Evolutionary conservation across 2,797 vertebrate species (phyloP).

Genomic region (Synaphobranchus kaupii): DNA sequence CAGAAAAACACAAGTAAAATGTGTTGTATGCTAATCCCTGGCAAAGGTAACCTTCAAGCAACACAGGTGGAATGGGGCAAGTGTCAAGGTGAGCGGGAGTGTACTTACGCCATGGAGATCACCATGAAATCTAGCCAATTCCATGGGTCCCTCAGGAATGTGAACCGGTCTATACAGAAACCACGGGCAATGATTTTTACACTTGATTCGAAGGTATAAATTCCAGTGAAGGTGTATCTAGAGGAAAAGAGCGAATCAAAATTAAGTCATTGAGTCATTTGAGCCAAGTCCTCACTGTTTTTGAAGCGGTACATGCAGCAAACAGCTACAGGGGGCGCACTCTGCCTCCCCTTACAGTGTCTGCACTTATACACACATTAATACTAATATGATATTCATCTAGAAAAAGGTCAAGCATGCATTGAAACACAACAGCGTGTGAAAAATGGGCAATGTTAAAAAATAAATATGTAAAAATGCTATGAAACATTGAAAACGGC

Average conservation of each 20-base stretch:
- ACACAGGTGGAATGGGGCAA: not conserved
- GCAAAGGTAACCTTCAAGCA: not conserved
- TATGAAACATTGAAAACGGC: not conserved
- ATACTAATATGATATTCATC: not conserved
- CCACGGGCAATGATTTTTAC: conserved; percentile 97
- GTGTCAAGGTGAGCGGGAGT: not conserved
- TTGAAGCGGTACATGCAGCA: not conserved
- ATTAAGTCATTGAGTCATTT: not conserved
- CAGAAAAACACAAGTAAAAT: not conserved
- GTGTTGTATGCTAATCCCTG: not conserved
- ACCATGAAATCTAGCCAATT: conserved; percentile 99
- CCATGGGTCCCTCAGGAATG: conserved; percentile 96
- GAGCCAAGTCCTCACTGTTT: not conserved
- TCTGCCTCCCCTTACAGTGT: not conserved
- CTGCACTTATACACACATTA: not conserved
- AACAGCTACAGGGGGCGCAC: not conserved
- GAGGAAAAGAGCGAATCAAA: conserved; percentile 27
- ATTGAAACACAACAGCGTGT: not conserved
- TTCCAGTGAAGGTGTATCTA: conserved; percentile 98
- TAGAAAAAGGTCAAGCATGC: not conserved
- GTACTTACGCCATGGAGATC: conserved; percentile 98
- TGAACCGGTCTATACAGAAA: conserved; percentile 95
- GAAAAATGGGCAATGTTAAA: not conserved
- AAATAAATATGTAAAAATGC: not conserved
- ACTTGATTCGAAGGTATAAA: conserved; percentile 98